phyloP scores from a whole-genome alignment of 2,113 vertebrate species.

The Tetrao urogallus region DNA sequence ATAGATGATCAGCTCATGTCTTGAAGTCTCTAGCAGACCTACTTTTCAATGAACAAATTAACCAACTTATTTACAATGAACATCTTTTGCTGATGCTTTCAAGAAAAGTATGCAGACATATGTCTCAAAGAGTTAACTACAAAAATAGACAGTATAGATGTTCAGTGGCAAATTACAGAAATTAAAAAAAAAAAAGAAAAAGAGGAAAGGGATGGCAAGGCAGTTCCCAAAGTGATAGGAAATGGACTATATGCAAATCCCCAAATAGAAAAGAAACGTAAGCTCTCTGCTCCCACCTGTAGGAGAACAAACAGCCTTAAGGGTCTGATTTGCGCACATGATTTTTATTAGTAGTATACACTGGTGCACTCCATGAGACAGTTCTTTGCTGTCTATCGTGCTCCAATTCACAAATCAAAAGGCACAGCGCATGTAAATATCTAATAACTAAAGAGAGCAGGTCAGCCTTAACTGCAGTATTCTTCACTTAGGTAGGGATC shows the following conservation, averaged over 20 bases:
- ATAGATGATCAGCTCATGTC: background rate
- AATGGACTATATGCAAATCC: background rate
- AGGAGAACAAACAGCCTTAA: background rate
- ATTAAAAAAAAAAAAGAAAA: background rate
- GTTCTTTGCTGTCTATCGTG: background rate
- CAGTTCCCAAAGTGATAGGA: background rate
- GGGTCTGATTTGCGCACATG: background rate
- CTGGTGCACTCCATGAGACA: background rate
- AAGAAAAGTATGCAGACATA: background rate
- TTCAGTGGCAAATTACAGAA: background rate
- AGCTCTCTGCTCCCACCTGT: conserved; percentile 57
- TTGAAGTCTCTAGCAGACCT: background rate
- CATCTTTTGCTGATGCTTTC: background rate
- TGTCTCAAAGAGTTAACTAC: conserved; percentile 20
- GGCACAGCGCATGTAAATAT: background rate
- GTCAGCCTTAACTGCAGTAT: background rate
- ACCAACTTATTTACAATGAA: background rate
- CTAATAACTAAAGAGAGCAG: background rate
- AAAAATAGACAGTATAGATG: background rate
- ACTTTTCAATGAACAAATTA: background rate
- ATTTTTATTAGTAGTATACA: conserved; percentile 8
- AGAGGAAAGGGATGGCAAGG: background rate
- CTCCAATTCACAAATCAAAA: conserved; percentile 1
- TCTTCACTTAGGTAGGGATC: background rate
- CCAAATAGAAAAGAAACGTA: background rate